Evolutionary conservation across 2,888 invertebrate genomes (phyloP).

Genomic region (Drosophila cracens): DNA sequence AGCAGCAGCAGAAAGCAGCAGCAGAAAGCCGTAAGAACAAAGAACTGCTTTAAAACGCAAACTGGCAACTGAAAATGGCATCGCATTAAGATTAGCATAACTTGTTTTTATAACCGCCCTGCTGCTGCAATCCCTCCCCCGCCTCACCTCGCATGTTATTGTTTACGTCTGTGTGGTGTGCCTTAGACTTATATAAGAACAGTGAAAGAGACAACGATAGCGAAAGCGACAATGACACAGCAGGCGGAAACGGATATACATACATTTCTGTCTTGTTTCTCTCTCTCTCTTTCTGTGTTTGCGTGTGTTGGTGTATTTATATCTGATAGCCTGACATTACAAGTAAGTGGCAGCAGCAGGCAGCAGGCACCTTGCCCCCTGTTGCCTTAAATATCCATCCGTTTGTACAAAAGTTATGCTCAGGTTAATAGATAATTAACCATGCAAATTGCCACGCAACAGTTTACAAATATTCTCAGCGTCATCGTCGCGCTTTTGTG

Average conservation of each 20-base stretch:
- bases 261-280: slow-evolving; percentile 51
- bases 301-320: slow-evolving; percentile 25
- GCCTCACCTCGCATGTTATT: slow-evolving; percentile 12
- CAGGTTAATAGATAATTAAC: slow-evolving; percentile 80
- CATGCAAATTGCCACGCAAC: slow-evolving; percentile 78
- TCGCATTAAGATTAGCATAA: slow-evolving; percentile 75
- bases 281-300: slow-evolving; percentile 7
- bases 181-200: slow-evolving; percentile 51
- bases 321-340: slow-evolving; percentile 27
- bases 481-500: slow-evolving; percentile 38
- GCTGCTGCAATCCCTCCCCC: slow-evolving; percentile 9
- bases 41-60: slow-evolving; percentile 53
- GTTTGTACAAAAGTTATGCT: slow-evolving; percentile 69
- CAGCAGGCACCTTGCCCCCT: background rate
- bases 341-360: slow-evolving; percentile 34
- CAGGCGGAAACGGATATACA: slow-evolving; percentile 65
- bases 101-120: slow-evolving; percentile 55
- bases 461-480: slow-evolving; percentile 75
- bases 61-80: slow-evolving; percentile 56
- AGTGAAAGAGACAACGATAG: slow-evolving; percentile 42
- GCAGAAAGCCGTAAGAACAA: slow-evolving; percentile 37
- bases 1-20: slow-evolving; percentile 21
- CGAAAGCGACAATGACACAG: slow-evolving; percentile 31
- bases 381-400: slow-evolving; percentile 20
- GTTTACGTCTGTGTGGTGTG: slow-evolving; percentile 40